Percentiles rank a stretch among this genome's conserved stretches.
Conservation (phyloP, 2,888 invertebrate species). For the Tachina fera region DNA sequence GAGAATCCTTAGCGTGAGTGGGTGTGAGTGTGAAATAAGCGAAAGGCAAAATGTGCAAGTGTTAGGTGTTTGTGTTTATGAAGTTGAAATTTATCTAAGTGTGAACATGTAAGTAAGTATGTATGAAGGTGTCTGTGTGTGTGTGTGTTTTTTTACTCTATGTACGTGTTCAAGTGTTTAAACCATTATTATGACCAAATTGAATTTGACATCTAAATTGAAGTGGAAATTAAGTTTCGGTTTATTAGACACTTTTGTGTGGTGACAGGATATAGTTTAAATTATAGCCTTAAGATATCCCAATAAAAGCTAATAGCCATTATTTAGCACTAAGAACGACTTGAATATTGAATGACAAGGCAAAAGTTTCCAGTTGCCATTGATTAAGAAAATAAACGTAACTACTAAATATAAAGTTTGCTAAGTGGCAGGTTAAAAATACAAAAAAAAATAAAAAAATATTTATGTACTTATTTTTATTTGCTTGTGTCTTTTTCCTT, state of each 20-base stretch:
- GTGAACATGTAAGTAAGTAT: neutral
- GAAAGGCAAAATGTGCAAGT: neutral
- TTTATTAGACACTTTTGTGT: constrained; percentile 34
- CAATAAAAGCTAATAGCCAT: neutral
- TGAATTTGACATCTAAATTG: constrained; percentile 62
- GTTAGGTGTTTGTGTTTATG: neutral
- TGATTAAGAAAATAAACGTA: neutral
- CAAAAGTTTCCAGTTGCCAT: neutral
- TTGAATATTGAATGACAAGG: neutral
- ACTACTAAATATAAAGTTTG: too few relatives aligned
- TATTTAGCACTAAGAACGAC: neutral
- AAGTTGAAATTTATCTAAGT: neutral
- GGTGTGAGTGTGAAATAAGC: neutral
- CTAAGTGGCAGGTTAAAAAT: too few relatives aligned
- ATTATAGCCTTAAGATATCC: constrained; percentile 37
- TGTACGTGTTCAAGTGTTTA: constrained; percentile 4
- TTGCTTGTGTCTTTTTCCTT: neutral
- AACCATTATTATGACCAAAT: constrained; percentile 46
- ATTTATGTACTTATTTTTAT: neutral
- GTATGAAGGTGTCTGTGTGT: neutral
- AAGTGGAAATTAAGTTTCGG: constrained; percentile 53
- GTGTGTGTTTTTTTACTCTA: neutral
- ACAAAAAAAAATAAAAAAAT: too few relatives aligned
- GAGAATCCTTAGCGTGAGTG: neutral
- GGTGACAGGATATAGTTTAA: constrained; percentile 42